Evolutionary conservation across 2,797 vertebrate genomes (phyloP).

Genomic region (Ptychadena robeensis): DNA sequence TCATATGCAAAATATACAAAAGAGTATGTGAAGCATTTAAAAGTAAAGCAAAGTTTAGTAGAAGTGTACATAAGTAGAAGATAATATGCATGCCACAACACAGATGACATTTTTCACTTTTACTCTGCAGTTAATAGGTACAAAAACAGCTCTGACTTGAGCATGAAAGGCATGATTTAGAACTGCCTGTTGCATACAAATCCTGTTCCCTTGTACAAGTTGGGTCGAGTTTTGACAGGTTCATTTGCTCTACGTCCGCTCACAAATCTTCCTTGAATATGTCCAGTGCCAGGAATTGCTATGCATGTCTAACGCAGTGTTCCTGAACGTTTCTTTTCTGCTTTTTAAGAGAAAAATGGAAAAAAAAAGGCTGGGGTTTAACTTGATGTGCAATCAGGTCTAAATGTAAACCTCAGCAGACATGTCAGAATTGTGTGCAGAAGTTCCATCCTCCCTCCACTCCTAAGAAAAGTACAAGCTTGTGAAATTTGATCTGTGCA

Average conservation of each 20-base stretch:
- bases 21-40: no score
- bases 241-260: slow-evolving; percentile 10
- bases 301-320: background rate
- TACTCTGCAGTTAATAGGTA: background rate
- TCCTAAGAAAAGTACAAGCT: slow-evolving; percentile 38
- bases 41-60: no score
- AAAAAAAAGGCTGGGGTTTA: background rate
- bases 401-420: slow-evolving; percentile 1
- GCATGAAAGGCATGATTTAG: background rate
- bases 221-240: slow-evolving; percentile 26
- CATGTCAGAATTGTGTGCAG: slow-evolving; percentile 17
- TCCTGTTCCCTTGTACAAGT: slow-evolving; percentile 29
- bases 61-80: no score
- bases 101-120: background rate
- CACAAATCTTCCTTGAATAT: slow-evolving; percentile 10
- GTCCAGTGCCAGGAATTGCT: background rate
- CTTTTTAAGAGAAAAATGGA: background rate
- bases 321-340: background rate
- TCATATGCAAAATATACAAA: no score
- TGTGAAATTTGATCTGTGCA: slow-evolving; percentile 50
- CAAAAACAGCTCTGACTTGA: background rate
- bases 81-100: background rate
- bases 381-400: slow-evolving; percentile 10
- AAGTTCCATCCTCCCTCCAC: slow-evolving; percentile 17
- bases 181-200: slow-evolving; percentile 20